phyloP scores from a whole-genome alignment of 2,113 vertebrate species.

The Saccopteryx leptura region DNA sequence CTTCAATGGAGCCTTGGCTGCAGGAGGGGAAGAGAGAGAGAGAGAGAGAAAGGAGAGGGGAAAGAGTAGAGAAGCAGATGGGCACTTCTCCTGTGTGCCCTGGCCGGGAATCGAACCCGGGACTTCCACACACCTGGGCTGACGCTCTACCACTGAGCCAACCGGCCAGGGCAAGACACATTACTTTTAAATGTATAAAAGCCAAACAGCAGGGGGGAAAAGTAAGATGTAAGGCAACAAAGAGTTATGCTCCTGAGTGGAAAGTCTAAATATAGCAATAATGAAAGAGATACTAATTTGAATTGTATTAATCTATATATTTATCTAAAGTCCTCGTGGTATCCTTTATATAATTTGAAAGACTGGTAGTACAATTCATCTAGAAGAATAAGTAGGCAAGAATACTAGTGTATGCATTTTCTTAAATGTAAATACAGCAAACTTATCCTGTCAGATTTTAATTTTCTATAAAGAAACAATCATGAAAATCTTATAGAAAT shows the following conservation, averaged over 20 bases:
- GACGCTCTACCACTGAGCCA: too few species aligned
- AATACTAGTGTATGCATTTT: neutral
- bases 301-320: conserved; percentile 47
- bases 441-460: conserved; percentile 46
- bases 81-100: too few species aligned
- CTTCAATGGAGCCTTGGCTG: too few species aligned
- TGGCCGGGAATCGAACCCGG: too few species aligned
- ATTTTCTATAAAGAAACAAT: conserved; percentile 32
- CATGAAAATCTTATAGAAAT: conserved; percentile 48
- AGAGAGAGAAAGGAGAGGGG: too few species aligned
- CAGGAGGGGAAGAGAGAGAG: too few species aligned
- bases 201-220: neutral
- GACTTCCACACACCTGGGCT: too few species aligned
- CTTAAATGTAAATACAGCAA: conserved; percentile 56
- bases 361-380: conserved; percentile 2
- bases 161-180: neutral
- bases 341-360: conserved; percentile 53
- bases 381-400: conserved; percentile 32
- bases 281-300: conserved; percentile 38
- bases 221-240: conserved; percentile 36
- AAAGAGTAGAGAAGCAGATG: too few species aligned
- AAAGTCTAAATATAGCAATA: conserved; percentile 60
- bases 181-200: conserved; percentile 51
- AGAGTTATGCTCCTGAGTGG: neutral
- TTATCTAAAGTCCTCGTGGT: conserved; percentile 21